A percentile compares a stretch with the other conserved stretches of the same genome.
Evolutionary conservation across 2,797 vertebrate species (phyloP).

Genomic region (Carapus acus): DNA sequence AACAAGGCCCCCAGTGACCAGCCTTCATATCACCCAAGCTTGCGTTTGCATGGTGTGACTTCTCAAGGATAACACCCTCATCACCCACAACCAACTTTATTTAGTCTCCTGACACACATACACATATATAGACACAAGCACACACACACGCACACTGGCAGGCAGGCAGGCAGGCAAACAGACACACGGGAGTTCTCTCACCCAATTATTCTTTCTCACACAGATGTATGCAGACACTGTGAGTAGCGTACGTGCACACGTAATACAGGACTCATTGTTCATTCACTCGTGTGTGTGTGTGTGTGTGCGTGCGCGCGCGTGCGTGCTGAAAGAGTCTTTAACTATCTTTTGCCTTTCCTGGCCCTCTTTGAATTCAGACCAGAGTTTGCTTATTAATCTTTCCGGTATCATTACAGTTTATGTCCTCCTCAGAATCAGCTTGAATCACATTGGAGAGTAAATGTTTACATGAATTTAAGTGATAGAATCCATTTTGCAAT

Average conservation of each 20-base stretch:
- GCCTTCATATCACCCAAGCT: conserved; percentile 21
- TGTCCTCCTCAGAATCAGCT: too few relatives aligned
- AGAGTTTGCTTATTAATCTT: conserved; percentile 43
- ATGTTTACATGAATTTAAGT: too few relatives aligned
- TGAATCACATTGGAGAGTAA: too few relatives aligned
- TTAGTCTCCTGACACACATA: conserved; percentile 45
- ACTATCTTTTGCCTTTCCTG: too few relatives aligned
- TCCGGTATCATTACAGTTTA: too few relatives aligned
- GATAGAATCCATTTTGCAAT: too few relatives aligned
- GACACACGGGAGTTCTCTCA: conserved; percentile 6
- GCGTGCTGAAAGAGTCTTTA: too few relatives aligned
- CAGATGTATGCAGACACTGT: conserved; percentile 21
- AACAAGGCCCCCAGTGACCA: background rate
- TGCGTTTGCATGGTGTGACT: conserved; percentile 24
- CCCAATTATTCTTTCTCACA: conserved; percentile 19
- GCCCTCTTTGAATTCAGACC: conserved; percentile 34
- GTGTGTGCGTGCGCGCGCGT: conserved; percentile 1
- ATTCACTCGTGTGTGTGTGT: conserved; percentile 1
- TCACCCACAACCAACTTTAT: conserved; percentile 37
- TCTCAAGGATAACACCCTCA: conserved; percentile 33
- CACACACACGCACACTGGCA: conserved; percentile 1
- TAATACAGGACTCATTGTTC: conserved; percentile 55
- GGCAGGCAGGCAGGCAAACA: too few relatives aligned
- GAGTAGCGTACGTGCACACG: conserved; percentile 5
- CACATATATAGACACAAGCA: conserved; percentile 11